Conservation (phyloP, 2,113 vertebrate genomes). For the human (Homo sapiens) region DNA sequence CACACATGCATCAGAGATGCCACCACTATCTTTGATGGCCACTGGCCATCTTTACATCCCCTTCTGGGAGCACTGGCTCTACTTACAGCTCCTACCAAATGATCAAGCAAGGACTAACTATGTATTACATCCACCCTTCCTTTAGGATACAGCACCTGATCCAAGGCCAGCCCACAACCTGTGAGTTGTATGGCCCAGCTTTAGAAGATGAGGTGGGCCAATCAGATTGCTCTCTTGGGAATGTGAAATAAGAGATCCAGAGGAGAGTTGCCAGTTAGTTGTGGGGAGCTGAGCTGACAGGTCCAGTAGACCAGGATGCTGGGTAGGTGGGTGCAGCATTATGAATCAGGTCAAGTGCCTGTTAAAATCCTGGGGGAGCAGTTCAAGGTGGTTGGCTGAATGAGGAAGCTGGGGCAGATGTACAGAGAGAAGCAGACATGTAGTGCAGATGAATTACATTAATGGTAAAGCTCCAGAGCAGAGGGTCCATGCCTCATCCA, state of each 20-base stretch:
- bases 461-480: constrained; percentile 19
- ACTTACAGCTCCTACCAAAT: constrained; percentile 22
- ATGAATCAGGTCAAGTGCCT: constrained; percentile 34
- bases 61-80: background rate
- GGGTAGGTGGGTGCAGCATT: background rate
- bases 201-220: constrained; percentile 44
- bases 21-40: background rate
- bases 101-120: background rate
- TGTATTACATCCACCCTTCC: background rate
- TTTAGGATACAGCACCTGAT: constrained; percentile 20
- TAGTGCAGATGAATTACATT: constrained; percentile 12
- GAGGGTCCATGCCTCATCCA: constrained; percentile 10
- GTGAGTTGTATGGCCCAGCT: constrained; percentile 35
- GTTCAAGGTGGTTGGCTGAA: constrained; percentile 20
- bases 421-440: constrained; percentile 45
- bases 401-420: background rate
- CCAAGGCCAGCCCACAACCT: background rate
- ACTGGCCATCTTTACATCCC: background rate
- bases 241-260: constrained; percentile 56
- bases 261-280: constrained; percentile 39
- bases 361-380: background rate
- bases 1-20: background rate
- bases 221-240: constrained; percentile 42
- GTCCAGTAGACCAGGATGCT: constrained; percentile 39
- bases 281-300: constrained; percentile 31